Conservation (phyloP, 1,140 invertebrate genomes). For the Chionoecetes opilio region DNA sequence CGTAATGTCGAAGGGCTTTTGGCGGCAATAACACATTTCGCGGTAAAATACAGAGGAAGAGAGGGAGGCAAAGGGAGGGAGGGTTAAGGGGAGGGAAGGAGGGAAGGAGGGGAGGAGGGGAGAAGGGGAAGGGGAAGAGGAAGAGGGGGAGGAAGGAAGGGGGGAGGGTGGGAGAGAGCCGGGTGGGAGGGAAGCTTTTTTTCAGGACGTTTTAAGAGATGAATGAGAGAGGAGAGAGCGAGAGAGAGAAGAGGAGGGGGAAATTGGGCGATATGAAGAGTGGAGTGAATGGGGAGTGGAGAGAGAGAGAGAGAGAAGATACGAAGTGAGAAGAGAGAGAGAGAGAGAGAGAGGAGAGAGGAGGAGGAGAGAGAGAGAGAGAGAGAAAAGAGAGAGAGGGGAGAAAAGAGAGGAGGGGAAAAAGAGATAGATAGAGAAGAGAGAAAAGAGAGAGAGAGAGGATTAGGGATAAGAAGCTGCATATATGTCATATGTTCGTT, state of each 20-base stretch:
- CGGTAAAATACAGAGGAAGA: not conserved
- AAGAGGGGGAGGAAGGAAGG: not conserved
- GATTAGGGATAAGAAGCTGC: too few species aligned
- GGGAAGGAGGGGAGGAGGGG: not conserved
- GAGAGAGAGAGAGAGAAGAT: constrained; percentile 9
- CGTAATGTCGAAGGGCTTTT: not conserved
- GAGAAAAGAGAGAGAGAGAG: too few species aligned
- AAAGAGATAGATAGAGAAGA: too few species aligned
- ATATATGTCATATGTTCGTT: too few species aligned
- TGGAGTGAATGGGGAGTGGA: too few species aligned
- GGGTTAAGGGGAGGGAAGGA: not conserved
- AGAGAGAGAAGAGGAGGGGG: not conserved
- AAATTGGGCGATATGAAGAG: too few species aligned
- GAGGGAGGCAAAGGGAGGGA: not conserved
- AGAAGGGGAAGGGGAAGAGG: not conserved
- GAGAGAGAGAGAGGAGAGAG: not conserved
- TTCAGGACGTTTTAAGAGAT: not conserved
- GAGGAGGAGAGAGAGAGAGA: not conserved
- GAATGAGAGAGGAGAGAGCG: not conserved
- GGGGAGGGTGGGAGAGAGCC: not conserved
- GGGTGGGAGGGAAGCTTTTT: too few species aligned
- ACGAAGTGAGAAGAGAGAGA: not conserved
- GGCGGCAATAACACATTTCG: constrained; percentile 17
- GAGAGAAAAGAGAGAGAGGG: not conserved
- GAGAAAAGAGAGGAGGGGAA: too few species aligned